These are phyloP conservation scores for Hyphantria cunea DNA, from an alignment of 1,140 invertebrate genomes.

Conservation along the genomic window DNA sequence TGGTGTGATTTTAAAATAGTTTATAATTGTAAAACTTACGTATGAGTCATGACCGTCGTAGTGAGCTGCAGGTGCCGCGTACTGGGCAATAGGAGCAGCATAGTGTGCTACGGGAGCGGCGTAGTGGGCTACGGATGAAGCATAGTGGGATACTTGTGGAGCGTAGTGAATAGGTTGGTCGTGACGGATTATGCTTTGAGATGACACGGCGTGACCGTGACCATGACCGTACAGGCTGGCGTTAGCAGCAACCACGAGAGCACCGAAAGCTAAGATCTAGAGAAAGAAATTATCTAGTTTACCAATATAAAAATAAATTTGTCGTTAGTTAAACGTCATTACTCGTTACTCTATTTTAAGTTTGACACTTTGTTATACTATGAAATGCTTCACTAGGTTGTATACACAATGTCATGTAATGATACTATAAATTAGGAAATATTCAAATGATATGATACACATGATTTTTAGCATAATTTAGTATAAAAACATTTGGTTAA, in stretches of 20 bases:
- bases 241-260: conserved; percentile 52
- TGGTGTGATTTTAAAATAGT: conserved; percentile 18
- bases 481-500: not conserved
- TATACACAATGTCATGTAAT: too few relatives aligned
- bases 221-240: conserved; percentile 50
- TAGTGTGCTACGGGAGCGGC: conserved; percentile 53
- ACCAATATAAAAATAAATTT: too few relatives aligned
- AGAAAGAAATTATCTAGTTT: not conserved
- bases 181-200: conserved; percentile 70
- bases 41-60: conserved; percentile 58
- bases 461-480: not conserved
- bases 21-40: conserved; percentile 38
- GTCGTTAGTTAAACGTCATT: too few relatives aligned
- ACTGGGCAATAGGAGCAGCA: conserved; percentile 39
- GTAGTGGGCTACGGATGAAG: conserved; percentile 40
- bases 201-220: conserved; percentile 62
- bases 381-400: too few relatives aligned
- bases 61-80: conserved; percentile 52
- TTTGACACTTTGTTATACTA: too few relatives aligned
- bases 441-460: too few relatives aligned
- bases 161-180: conserved; percentile 37
- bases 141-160: conserved; percentile 38
- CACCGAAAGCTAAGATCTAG: conserved; percentile 52
- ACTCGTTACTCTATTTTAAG: too few relatives aligned
- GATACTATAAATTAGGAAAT: too few relatives aligned